phyloP scores from a whole-genome alignment of 2,888 invertebrate species.

The Pachymerium ferrugineum region DNA sequence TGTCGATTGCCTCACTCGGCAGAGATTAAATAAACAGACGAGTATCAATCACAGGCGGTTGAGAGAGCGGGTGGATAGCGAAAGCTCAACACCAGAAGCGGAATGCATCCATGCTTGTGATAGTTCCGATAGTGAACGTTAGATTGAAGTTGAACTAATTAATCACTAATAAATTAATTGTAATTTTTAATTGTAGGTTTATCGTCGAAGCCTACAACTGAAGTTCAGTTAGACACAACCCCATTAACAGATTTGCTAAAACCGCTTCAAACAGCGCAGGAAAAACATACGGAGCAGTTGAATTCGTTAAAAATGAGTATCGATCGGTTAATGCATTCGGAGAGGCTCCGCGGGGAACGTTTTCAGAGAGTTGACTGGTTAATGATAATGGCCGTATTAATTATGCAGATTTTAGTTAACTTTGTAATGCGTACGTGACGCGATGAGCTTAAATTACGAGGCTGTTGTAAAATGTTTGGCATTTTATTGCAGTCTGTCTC shows the following conservation, averaged over 20 bases:
- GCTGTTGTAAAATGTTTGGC: too few relatives aligned
- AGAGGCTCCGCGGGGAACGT: neutral
- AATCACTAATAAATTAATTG: too few relatives aligned
- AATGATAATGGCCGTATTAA: neutral
- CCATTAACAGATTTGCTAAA: neutral
- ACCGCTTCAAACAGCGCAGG: neutral
- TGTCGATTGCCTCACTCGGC: neutral
- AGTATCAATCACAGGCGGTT: neutral
- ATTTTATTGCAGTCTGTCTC: neutral
- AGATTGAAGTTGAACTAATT: too few relatives aligned
- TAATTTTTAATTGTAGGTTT: neutral
- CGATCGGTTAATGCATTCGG: neutral
- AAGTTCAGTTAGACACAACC: neutral
- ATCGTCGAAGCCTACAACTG: neutral
- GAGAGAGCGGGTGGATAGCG: slow-evolving; percentile 32
- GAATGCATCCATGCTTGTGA: slow-evolving; percentile 29
- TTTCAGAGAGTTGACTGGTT: neutral
- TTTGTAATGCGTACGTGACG: neutral
- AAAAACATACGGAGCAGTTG: neutral
- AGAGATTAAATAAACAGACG: neutral
- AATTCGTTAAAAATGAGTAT: neutral
- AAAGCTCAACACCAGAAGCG: slow-evolving; percentile 34
- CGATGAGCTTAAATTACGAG: too few relatives aligned
- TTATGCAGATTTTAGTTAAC: neutral
- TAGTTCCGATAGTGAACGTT: slow-evolving; percentile 34